phyloP scores from a whole-genome alignment of 2,797 vertebrate genomes.

The Staurois parvus region DNA sequence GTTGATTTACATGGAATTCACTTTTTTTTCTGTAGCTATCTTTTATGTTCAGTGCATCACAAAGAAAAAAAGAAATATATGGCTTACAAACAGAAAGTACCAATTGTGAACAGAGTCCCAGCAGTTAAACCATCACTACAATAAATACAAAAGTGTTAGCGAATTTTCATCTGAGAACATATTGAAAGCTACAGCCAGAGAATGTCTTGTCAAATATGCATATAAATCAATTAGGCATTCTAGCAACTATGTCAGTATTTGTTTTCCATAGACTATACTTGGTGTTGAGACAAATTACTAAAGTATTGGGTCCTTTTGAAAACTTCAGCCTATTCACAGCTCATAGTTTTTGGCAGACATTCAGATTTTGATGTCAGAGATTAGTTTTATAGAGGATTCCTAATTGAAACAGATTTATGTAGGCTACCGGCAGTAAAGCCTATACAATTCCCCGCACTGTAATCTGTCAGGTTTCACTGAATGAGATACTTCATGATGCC shows the following conservation, averaged over 20 bases:
- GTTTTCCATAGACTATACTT: constrained; percentile 4
- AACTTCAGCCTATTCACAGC: constrained; percentile 72
- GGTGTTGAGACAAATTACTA: constrained; percentile 76
- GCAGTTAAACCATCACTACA: background rate
- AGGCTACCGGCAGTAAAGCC: constrained; percentile 71
- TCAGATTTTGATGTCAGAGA: constrained; percentile 78
- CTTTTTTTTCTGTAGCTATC: no score
- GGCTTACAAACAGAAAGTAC: no score
- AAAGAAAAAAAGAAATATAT: no score
- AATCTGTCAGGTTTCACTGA: constrained; percentile 80
- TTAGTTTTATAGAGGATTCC: constrained; percentile 76
- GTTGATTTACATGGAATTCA: no score
- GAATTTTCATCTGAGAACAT: background rate
- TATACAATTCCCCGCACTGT: constrained; percentile 76
- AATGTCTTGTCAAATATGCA: background rate
- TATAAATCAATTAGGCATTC: constrained; percentile 4
- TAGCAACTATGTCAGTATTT: constrained; percentile 17
- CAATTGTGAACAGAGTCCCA: background rate
- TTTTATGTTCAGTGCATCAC: no score
- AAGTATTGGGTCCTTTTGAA: constrained; percentile 65
- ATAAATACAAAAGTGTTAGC: background rate
- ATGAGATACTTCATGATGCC: constrained; percentile 69
- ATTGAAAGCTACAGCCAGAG: background rate
- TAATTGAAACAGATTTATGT: constrained; percentile 82
- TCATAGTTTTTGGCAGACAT: constrained; percentile 71